These are phyloP conservation scores for Numida meleagris DNA, from an alignment of 2,113 vertebrate genomes.

Conservation along the genomic window DNA sequence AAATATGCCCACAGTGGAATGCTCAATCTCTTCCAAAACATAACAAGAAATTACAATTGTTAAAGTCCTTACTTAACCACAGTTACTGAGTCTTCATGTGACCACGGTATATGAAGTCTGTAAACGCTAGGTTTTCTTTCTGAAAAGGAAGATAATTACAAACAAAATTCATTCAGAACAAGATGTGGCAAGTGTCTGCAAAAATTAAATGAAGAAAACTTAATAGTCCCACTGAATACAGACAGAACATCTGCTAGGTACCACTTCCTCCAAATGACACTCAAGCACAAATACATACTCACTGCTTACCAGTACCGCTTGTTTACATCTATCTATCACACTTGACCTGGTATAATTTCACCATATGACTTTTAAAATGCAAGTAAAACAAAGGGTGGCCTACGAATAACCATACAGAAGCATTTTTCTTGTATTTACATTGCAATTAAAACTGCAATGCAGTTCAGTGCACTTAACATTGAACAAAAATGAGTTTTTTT, in stretches of 20 bases:
- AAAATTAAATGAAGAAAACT: not conserved
- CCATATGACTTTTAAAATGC: not conserved
- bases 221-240: not conserved
- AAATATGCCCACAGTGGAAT: not conserved
- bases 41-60: not conserved
- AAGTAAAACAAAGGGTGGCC: not conserved
- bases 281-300: not conserved
- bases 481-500: not conserved
- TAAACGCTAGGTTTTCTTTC: conserved; percentile 87
- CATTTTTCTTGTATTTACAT: not conserved
- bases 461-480: not conserved
- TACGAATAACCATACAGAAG: not conserved
- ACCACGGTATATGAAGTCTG: conserved; percentile 91
- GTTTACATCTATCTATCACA: not conserved
- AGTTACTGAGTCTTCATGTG: conserved; percentile 88
- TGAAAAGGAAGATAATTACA: conserved; percentile 69
- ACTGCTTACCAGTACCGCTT: not conserved
- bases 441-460: not conserved
- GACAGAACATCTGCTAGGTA: not conserved
- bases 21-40: not conserved
- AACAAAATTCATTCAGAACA: not conserved
- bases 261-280: not conserved
- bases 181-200: not conserved
- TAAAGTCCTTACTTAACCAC: conserved; percentile 82
- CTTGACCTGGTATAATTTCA: not conserved